Percentiles rank a stretch among this genome's conserved stretches.
Evolutionary conservation across 2,797 vertebrate genomes (phyloP).

Genomic region (Odontamblyopus rebecca): DNA sequence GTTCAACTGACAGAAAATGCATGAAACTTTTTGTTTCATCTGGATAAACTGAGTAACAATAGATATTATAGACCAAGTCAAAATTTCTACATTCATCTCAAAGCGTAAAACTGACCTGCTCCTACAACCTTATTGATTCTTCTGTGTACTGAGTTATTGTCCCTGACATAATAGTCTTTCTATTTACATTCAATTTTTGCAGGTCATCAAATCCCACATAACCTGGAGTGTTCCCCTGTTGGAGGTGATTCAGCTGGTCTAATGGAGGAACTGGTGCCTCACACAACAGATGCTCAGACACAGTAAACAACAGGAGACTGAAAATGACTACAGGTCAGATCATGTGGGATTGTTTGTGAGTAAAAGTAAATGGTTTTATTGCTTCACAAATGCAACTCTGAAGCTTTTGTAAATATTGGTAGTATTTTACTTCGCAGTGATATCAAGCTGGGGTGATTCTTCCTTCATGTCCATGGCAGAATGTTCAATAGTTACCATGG

Average conservation of each 20-base stretch:
- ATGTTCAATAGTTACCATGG: too few species aligned
- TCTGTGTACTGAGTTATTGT: slow-evolving; percentile 31
- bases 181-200: slow-evolving; percentile 51
- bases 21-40: too few species aligned
- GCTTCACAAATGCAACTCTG: too few species aligned
- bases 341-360: not conserved
- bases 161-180: slow-evolving; percentile 48
- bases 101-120: too few species aligned
- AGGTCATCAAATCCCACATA: slow-evolving; percentile 44
- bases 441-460: too few species aligned
- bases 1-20: too few species aligned
- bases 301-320: slow-evolving; percentile 13
- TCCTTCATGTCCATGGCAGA: too few species aligned
- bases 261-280: slow-evolving; percentile 31
- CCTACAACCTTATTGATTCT: slow-evolving; percentile 29
- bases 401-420: too few species aligned
- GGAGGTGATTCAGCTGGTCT: slow-evolving; percentile 37
- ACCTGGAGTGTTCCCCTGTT: slow-evolving; percentile 30
- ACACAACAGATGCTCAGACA: slow-evolving; percentile 15
- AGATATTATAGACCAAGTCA: too few species aligned
- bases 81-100: not conserved
- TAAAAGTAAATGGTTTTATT: not conserved
- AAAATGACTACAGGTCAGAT: slow-evolving; percentile 2
- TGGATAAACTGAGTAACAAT: too few species aligned
- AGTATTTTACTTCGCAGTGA: too few species aligned